phyloP scores from a whole-genome alignment of 2,113 vertebrate species.

The Arothron firmamentum region DNA sequence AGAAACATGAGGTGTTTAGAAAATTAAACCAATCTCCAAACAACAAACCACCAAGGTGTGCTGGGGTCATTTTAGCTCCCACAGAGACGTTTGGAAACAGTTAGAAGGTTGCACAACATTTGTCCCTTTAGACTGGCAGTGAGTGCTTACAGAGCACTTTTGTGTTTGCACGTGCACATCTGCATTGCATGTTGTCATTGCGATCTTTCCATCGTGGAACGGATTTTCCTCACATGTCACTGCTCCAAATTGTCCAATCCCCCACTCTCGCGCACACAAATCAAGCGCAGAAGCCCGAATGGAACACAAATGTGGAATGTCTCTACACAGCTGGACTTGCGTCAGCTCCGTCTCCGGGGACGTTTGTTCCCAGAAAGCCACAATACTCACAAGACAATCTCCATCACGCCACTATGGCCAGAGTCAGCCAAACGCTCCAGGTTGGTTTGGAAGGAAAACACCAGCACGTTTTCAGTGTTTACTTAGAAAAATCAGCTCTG shows the following conservation, averaged over 20 bases:
- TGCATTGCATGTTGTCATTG: background rate
- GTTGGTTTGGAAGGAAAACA: slow-evolving; percentile 27
- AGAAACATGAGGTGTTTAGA: too few relatives aligned
- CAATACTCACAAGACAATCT: slow-evolving; percentile 45
- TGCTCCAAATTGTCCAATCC: slow-evolving; percentile 8
- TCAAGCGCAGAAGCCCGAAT: slow-evolving; percentile 36
- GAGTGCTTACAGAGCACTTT: too few relatives aligned
- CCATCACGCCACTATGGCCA: slow-evolving; percentile 45
- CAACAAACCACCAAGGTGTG: too few relatives aligned
- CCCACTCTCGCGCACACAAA: slow-evolving; percentile 16
- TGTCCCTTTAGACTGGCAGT: too few relatives aligned
- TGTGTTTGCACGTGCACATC: background rate
- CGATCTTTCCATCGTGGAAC: too few relatives aligned
- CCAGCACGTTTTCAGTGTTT: slow-evolving; percentile 5
- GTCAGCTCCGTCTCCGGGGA: slow-evolving; percentile 42
- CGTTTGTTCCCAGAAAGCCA: slow-evolving; percentile 48
- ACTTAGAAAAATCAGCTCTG: slow-evolving; percentile 1
- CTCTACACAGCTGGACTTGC: slow-evolving; percentile 36
- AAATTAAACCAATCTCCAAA: too few relatives aligned
- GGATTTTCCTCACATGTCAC: slow-evolving; percentile 1
- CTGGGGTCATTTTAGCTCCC: too few relatives aligned
- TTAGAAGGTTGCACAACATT: too few relatives aligned
- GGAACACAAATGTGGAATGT: slow-evolving; percentile 46
- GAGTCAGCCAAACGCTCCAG: slow-evolving; percentile 22
- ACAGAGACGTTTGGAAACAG: too few relatives aligned